phyloP scores from a whole-genome alignment of 2,888 invertebrate genomes.

The Hemaris fuciformis region DNA sequence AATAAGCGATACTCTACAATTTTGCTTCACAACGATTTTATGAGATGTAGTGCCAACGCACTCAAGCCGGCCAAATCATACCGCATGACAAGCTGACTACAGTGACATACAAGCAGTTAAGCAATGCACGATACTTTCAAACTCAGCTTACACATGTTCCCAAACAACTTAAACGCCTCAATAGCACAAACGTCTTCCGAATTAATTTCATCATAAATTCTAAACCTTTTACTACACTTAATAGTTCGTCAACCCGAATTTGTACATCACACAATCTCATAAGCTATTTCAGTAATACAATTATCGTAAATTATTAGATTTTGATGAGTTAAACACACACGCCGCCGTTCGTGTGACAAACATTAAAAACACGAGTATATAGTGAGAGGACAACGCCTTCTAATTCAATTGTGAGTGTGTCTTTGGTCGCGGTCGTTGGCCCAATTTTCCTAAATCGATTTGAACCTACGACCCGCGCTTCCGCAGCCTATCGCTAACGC shows the following conservation, averaged over 20 bases:
- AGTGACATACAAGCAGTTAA: too few relatives aligned
- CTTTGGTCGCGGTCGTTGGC: constrained; percentile 38
- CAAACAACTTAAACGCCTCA: not conserved
- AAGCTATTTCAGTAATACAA: constrained; percentile 9
- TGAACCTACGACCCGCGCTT: constrained; percentile 56
- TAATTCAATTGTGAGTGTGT: constrained; percentile 44
- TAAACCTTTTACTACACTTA: not conserved
- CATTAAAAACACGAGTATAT: not conserved
- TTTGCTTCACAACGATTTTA: too few relatives aligned
- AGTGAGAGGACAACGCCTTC: constrained; percentile 28
- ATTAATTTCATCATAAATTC: not conserved
- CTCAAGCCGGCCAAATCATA: too few relatives aligned
- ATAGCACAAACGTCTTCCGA: not conserved
- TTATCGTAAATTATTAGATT: constrained; percentile 27
- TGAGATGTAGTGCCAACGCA: too few relatives aligned
- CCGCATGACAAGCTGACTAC: too few relatives aligned
- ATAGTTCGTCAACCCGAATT: constrained; percentile 5
- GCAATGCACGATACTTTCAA: too few relatives aligned
- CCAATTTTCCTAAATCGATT: constrained; percentile 44
- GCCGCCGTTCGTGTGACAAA: constrained; percentile 21
- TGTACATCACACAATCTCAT: not conserved
- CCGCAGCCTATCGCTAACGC: constrained; percentile 39
- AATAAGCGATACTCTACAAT: too few relatives aligned
- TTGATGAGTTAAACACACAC: constrained; percentile 26
- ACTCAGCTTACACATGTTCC: not conserved